phyloP scores from a whole-genome alignment of 2,113 vertebrate genomes.

The Nerophis lumbriciformis region DNA sequence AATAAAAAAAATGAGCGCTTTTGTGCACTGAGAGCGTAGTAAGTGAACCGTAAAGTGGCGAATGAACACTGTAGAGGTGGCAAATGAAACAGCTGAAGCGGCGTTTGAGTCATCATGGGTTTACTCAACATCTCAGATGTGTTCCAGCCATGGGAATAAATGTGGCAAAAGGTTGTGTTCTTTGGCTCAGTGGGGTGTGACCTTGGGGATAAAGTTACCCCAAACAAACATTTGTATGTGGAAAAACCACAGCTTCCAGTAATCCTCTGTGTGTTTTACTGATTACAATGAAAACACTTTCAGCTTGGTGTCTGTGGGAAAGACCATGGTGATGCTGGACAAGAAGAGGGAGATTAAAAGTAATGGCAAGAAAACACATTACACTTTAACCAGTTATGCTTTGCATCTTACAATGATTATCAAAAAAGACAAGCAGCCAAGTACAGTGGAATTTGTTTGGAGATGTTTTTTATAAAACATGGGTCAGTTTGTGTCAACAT shows the following conservation, averaged over 20 bases:
- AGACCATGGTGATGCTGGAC: not conserved
- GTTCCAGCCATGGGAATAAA: slow-evolving; percentile 33
- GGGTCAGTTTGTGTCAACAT: too few species aligned
- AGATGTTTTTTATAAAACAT: too few species aligned
- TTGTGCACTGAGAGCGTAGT: too few species aligned
- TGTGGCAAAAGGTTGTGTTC: slow-evolving; percentile 38
- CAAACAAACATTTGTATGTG: slow-evolving; percentile 21
- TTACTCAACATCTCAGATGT: slow-evolving; percentile 19
- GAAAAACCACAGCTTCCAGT: slow-evolving; percentile 26
- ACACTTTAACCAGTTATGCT: too few species aligned
- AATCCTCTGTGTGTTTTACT: slow-evolving; percentile 23
- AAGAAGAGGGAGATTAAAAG: not conserved
- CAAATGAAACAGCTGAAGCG: slow-evolving; percentile 11
- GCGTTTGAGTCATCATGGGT: slow-evolving; percentile 22
- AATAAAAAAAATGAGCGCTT: too few species aligned
- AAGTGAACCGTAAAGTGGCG: too few species aligned
- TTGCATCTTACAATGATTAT: too few species aligned
- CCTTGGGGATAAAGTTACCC: slow-evolving; percentile 30
- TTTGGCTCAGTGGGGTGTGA: slow-evolving; percentile 32
- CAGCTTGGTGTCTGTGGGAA: slow-evolving; percentile 3
- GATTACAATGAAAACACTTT: slow-evolving; percentile 28
- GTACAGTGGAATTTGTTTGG: too few species aligned
- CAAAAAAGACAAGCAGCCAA: too few species aligned
- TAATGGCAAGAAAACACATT: too few species aligned
- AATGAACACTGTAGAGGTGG: not conserved